These are phyloP conservation scores for Uria aalge DNA, from an alignment of 2,113 vertebrate species.

Conservation along the genomic window DNA sequence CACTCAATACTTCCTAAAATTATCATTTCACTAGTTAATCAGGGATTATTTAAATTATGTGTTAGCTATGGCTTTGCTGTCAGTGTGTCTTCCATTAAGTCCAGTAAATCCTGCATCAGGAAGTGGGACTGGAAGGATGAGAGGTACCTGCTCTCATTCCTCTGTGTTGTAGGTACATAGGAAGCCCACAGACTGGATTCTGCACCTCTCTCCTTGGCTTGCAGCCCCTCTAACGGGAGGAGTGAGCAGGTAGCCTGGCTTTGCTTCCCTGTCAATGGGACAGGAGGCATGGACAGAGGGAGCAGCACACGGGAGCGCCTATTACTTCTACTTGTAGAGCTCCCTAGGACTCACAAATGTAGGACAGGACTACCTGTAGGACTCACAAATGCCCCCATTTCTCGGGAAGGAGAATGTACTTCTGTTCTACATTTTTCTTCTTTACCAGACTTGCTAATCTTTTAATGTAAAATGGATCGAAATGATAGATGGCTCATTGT, in stretches of 20 bases:
- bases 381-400: background rate
- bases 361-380: no score
- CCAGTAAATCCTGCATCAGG: background rate
- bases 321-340: background rate
- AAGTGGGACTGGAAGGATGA: background rate
- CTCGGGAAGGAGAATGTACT: background rate
- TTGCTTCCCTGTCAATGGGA: background rate
- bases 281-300: background rate
- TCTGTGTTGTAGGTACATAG: background rate
- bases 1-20: slow-evolving; percentile 41
- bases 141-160: background rate
- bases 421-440: background rate
- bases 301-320: background rate
- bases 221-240: background rate
- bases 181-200: background rate
- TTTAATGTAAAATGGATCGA: background rate
- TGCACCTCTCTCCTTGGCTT: background rate
- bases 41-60: slow-evolving; percentile 48
- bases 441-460: background rate
- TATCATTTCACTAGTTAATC: slow-evolving; percentile 48
- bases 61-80: background rate
- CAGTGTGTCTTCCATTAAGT: background rate
- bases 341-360: background rate
- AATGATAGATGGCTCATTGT: background rate
- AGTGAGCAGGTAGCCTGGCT: background rate